Evolutionary conservation across 2,113 vertebrate species (phyloP).

Genomic region (Protomyctophum bolini): DNA sequence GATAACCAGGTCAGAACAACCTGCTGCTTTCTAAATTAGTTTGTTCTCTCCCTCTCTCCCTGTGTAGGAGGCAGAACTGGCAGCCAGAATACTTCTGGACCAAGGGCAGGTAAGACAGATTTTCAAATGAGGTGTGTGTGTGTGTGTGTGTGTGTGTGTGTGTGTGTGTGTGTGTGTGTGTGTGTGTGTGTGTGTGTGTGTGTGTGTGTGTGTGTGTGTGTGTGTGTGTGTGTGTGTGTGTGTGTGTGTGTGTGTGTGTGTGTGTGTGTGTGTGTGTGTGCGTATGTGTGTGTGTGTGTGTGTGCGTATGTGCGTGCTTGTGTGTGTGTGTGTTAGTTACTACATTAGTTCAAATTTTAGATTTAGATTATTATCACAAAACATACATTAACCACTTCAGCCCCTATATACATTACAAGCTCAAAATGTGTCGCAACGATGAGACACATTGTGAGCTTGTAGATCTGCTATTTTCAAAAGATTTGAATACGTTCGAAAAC

Average conservation of each 20-base stretch:
- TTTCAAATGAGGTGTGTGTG: neutral
- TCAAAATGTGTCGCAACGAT: no score
- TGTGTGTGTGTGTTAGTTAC: no score
- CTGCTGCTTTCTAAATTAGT: neutral
- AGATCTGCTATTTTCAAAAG: no score
- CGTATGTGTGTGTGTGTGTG: constrained; percentile 10
- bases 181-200: neutral
- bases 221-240: neutral
- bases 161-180: neutral
- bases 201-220: constrained; percentile 11
- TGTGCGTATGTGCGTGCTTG: no score
- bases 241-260: constrained; percentile 17
- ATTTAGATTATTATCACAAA: no score
- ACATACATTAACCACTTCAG: no score
- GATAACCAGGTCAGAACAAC: no score
- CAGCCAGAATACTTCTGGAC: constrained; percentile 79
- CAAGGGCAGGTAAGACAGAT: constrained; percentile 74
- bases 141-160: constrained; percentile 16
- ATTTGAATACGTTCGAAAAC: no score
- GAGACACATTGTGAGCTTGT: no score
- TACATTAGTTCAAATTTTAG: no score
- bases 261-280: neutral
- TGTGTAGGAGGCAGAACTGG: constrained; percentile 76
- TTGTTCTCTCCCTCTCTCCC: neutral
- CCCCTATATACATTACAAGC: no score